Base-by-base conservation (phyloP, 1,140 invertebrate genomes). In the Drosophila nikananu region DNA sequence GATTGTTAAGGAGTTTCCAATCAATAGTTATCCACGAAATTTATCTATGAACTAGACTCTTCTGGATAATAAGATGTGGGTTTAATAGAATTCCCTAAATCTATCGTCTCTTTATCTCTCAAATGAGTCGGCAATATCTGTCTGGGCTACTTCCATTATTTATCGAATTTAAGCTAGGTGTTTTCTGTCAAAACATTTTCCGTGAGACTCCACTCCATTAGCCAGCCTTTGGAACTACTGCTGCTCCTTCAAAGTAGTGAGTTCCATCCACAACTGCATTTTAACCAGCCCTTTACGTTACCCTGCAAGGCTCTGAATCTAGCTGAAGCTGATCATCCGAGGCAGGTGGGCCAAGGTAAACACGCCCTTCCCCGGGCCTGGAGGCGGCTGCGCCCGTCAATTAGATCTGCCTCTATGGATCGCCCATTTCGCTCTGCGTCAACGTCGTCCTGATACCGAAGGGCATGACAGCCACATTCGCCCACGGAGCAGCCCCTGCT, bases 181-280 rank as follows among this genome's bases (percentile, higher is more conserved):
- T 51, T 30, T 51, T 30, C 15, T 30, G 49, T 51, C 49, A 51
- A n/a, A 27, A 19, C 25, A 30, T 30, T 19, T 6, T 51, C 9
- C 13, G 3, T 30, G 5, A 25, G 17, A 27, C 9, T 51, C 25
- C 10, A 27, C 48, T 51, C 5, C 25, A 27, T n/a, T 27, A 27
- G 25, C 48, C 25, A 27, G 48, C 25, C 46, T 25, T 17, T 9
- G 23, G 7, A 49, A 49, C 46, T 49, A 23, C 46, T 49, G 23
- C 23, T 49, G 13, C 46, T 49, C 46, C 46, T 49, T 15, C 23
- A 25, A 49, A 49, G 46, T 49, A 48, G 46, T 25, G 23, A 48
- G 23, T 8, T 46, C n/a, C 23, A 25, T 25, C 1, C 46, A 25
- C 46, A 17, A 48, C 46, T 25, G 46, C 23, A 49, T 30, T 9